Conservation (phyloP, 2,113 vertebrate species). For the Cynopterus brachyotis region DNA sequence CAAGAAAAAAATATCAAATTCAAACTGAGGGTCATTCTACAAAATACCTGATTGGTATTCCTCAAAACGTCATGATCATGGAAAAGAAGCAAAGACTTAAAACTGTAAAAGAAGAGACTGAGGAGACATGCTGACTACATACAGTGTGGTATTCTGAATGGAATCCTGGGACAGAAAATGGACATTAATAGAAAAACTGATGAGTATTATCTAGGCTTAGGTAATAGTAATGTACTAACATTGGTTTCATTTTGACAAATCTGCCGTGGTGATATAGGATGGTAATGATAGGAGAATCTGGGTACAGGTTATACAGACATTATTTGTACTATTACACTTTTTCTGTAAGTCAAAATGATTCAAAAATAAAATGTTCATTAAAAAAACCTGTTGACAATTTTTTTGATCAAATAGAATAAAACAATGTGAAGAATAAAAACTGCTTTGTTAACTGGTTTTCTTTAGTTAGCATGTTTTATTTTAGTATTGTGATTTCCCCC, state of each 20-base stretch:
- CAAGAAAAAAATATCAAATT: neutral
- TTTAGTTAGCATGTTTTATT: neutral
- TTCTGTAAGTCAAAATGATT: conserved; percentile 18
- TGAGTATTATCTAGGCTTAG: neutral
- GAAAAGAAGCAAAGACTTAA: neutral
- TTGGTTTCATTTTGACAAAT: neutral
- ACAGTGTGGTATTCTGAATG: neutral
- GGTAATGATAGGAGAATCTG: neutral
- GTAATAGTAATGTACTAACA: neutral
- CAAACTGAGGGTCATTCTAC: neutral
- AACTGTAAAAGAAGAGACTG: neutral
- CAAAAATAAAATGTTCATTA: neutral
- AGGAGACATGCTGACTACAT: neutral
- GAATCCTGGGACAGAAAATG: neutral
- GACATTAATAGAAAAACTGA: neutral
- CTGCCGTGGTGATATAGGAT: neutral
- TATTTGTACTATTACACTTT: neutral
- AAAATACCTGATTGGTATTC: neutral
- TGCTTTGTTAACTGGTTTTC: conserved; percentile 15
- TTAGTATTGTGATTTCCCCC: neutral
- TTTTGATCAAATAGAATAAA: neutral
- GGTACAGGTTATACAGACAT: neutral
- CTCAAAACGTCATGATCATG: neutral
- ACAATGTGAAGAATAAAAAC: conserved; percentile 24
- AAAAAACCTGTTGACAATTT: neutral